Conservation (phyloP, 1,140 invertebrate species). For the Drosophila tropicalis region DNA sequence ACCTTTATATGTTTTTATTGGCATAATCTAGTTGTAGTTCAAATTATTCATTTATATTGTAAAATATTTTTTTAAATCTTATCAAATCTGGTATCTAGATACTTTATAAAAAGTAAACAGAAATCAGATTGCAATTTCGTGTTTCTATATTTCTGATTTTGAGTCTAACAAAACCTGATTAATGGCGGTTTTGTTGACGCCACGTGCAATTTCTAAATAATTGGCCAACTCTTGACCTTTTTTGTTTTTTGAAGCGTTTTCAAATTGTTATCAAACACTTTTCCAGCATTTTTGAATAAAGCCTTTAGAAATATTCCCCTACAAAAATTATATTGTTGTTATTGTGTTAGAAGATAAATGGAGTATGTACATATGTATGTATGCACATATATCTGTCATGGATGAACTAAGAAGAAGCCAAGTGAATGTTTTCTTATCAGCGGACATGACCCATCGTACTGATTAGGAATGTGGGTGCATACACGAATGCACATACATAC, state of each 20-base stretch:
- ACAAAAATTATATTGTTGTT: neutral
- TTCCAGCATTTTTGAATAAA: conserved; percentile 3
- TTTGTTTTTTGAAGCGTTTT: neutral
- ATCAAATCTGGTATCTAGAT: neutral
- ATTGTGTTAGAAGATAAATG: too few species aligned
- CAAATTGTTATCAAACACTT: neutral
- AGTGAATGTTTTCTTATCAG: too few species aligned
- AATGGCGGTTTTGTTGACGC: neutral
- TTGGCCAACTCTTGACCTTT: neutral
- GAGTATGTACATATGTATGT: too few species aligned
- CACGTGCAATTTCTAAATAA: conserved; percentile 3
- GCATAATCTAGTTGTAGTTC: neutral
- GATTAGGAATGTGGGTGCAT: too few species aligned
- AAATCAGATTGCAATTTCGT: neutral
- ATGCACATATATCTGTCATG: too few species aligned
- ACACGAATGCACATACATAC: neutral
- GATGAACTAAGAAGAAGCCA: too few species aligned
- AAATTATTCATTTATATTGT: conserved; percentile 3
- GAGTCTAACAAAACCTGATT: neutral
- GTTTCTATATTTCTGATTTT: neutral
- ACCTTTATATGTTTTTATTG: conserved; percentile 8
- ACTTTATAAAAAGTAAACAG: neutral
- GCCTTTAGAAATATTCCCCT: conserved; percentile 1
- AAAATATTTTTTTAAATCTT: neutral
- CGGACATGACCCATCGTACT: too few species aligned